Base-by-base conservation (phyloP, 2,113 vertebrate genomes). In the Calidris pugnax region DNA sequence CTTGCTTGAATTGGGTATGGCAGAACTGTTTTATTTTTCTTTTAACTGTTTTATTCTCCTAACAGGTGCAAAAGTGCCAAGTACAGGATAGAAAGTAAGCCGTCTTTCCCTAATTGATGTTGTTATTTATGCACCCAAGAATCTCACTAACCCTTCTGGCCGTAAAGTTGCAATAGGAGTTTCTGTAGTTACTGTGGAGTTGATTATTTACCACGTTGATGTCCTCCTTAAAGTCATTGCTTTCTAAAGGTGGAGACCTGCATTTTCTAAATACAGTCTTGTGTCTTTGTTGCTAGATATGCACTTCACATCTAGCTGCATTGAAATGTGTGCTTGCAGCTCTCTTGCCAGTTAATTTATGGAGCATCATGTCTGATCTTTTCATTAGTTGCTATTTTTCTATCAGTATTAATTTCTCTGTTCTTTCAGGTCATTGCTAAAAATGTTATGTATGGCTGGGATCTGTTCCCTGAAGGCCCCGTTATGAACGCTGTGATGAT, bases 41-140 rank as follows among this genome's bases (percentile, higher is more conserved):
- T 55, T 30, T 2, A 55, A 55, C 53, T 55, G 9, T 93, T 91
- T 87, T 94, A 64, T 95, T 91, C 71, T 77, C 14, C 43, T 37
- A 41, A 90, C 93, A 94, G 90, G 93, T 94, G 85, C 75, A 87
- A 37, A 89, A 91, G 48, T 89, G 71, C 78, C 55, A 73, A 91
- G 59, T 75, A 71, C 32, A 45, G 67, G 59, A 32, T 24, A 76
- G 55, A 82, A 94, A 87, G 59, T 93, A 85, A 73, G 50, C 23
- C 2, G 9, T 50, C 71, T 85, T 78, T 87, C 69, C 23, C 32
- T 90, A 83, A 66, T 94, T 51, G 21, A 21, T 16, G 4, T 64
- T 87, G 66, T 82, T 60, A 10, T 72, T 93, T 83, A 90, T 67
- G 78, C 75, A 66, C 14, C 28, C 30, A 53, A 9, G 51, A 62